phyloP scores from a whole-genome alignment of 1,140 invertebrate genomes.

The Bombus pyrosoma region DNA sequence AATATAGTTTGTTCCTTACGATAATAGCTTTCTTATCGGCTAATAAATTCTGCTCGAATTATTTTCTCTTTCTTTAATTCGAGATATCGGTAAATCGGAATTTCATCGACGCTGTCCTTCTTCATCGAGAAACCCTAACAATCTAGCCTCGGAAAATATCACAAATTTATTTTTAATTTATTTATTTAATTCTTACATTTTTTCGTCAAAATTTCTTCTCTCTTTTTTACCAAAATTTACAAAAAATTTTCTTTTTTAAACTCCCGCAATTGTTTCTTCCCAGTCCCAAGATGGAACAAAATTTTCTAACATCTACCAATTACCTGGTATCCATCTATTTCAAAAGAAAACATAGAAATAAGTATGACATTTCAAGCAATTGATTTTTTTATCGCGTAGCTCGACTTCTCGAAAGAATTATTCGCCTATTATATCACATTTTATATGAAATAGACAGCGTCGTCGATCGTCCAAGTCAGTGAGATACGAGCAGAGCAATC shows the following conservation, averaged over 20 bases:
- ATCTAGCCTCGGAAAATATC: no score
- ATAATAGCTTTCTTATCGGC: background rate
- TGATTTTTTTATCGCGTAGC: background rate
- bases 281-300: no score
- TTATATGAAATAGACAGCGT: background rate
- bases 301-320: no score
- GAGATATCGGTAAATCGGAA: background rate
- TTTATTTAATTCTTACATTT: no score
- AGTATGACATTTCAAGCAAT: background rate
- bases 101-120: background rate
- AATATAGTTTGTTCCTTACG: background rate
- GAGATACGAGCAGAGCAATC: background rate
- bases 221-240: no score
- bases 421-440: background rate
- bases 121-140: no score
- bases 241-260: no score
- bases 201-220: no score
- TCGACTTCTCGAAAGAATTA: constrained; percentile 1
- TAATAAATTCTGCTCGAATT: background rate
- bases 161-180: no score
- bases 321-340: no score
- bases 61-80: background rate
- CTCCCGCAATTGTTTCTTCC: no score
- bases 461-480: background rate
- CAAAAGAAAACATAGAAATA: background rate